Percentiles rank a stretch among this genome's conserved stretches.
These are phyloP conservation scores for Tragopan temminckii DNA, from an alignment of 2,797 vertebrate genomes.

Conservation along the genomic window DNA sequence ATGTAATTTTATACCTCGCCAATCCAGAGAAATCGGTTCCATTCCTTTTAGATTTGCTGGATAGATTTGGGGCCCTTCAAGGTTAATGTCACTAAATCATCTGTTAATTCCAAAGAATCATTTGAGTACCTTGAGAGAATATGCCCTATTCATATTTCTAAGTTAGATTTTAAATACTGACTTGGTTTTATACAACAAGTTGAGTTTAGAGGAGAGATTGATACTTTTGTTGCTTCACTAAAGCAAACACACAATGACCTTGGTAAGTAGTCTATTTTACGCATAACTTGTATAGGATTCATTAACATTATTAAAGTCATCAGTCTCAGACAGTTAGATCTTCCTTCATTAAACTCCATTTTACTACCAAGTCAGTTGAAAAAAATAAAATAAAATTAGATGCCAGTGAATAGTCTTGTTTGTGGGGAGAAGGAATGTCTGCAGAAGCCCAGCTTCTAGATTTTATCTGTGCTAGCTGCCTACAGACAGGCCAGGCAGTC, in stretches of 20 bases:
- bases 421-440: background rate
- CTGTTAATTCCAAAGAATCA: constrained; percentile 68
- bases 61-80: constrained; percentile 65
- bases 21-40: constrained; percentile 67
- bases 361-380: constrained; percentile 16
- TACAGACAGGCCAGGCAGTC: background rate
- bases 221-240: constrained; percentile 3
- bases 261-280: constrained; percentile 36
- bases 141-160: background rate
- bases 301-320: constrained; percentile 39
- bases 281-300: constrained; percentile 16
- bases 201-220: background rate
- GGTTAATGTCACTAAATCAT: constrained; percentile 74
- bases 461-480: background rate
- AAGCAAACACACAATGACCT: constrained; percentile 59
- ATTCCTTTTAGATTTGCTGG: constrained; percentile 64
- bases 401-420: background rate
- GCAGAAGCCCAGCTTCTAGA: background rate
- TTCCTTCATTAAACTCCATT: constrained; percentile 55
- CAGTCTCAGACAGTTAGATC: constrained; percentile 55
- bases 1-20: constrained; percentile 78
- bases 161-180: constrained; percentile 26
- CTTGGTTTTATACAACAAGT: constrained; percentile 7
- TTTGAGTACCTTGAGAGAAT: constrained; percentile 33
- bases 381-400: constrained; percentile 22